phyloP scores from a whole-genome alignment of 2,113 vertebrate genomes.

The Amblyornis subalaris region DNA sequence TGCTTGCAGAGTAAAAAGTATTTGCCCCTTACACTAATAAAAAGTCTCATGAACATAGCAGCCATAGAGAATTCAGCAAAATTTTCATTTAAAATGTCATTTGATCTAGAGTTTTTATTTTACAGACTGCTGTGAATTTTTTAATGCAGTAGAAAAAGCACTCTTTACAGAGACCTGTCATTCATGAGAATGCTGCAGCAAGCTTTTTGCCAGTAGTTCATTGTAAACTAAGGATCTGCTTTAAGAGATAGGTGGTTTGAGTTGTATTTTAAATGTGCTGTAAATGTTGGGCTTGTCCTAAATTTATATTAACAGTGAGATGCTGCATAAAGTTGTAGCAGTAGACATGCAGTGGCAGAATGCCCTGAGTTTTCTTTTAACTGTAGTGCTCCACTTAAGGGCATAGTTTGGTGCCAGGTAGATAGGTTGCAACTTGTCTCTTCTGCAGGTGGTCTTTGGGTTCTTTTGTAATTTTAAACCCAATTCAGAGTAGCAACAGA shows the following conservation, averaged over 20 bases:
- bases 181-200: background rate
- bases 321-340: constrained; percentile 47
- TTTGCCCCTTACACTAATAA: constrained; percentile 42
- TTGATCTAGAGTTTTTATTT: constrained; percentile 48
- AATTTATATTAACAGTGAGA: constrained; percentile 31
- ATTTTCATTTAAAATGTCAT: constrained; percentile 48
- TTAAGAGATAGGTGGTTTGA: constrained; percentile 12
- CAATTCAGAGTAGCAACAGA: constrained; percentile 40
- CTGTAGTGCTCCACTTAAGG: constrained; percentile 43
- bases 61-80: constrained; percentile 8
- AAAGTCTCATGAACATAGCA: constrained; percentile 14
- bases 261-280: constrained; percentile 28
- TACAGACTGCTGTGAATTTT: constrained; percentile 32
- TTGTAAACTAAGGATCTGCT: background rate
- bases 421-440: constrained; percentile 66
- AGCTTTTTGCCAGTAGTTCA: background rate
- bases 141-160: constrained; percentile 29
- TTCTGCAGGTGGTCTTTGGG: constrained; percentile 67
- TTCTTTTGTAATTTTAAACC: constrained; percentile 31
- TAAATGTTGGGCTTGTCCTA: constrained; percentile 13
- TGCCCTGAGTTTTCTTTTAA: constrained; percentile 52
- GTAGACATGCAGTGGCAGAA: constrained; percentile 16
- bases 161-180: constrained; percentile 23
- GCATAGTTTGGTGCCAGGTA: constrained; percentile 61
- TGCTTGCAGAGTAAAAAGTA: constrained; percentile 2